Evolutionary conservation across 1,140 invertebrate species (phyloP), one percentile per base, ranked within the genome.

Genomic region (Lordiphosa clarofinis): DNA sequence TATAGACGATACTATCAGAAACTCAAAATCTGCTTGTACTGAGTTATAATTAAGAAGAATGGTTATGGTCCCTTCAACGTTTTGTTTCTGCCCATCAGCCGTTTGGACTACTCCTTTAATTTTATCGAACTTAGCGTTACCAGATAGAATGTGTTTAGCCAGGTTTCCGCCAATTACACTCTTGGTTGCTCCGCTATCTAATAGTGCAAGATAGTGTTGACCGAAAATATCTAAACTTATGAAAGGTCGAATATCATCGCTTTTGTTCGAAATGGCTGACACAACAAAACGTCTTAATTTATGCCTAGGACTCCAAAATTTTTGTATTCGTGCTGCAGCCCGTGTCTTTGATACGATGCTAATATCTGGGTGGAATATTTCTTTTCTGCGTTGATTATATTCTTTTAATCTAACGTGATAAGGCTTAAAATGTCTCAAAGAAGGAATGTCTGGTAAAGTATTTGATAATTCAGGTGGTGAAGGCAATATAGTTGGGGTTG

Each of bases 191-290:
- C 56, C 56, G 9, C 49, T 53, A 31, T 67, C 52, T 28, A 57
- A 36, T 0, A 62, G 36, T 3, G 40, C 40, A 36, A 35, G 5
- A 11, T 40, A 40, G 8, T 3, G 5, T 1, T 47, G 4, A 24
- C 49, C 38, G 9, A 48, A 38, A 3, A 62, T 39, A 0, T 36
- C 11, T 6, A 68, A 4, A 0, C n/a, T 6, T 10, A 31, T 50
- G 33, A 56, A 56, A 12, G 59, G 58, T 4, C 64, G 28, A 31
- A 57, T 56, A 15, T n/a, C n/a, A n/a, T n/a, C n/a, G n/a, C n/a
- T n/a, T n/a, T n/a, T n/a, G n/a, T n/a, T n/a, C n/a, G n/a, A n/a
- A n/a, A n/a, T n/a, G n/a, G n/a, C n/a, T n/a, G n/a, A n/a, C n/a
- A n/a, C n/a, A n/a, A n/a, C n/a, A n/a, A n/a, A n/a, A n/a, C n/a